Evolutionary conservation across 1,140 invertebrate genomes (phyloP), one percentile per base, ranked within the genome.

Genomic region (Matsumurasca onukii): DNA sequence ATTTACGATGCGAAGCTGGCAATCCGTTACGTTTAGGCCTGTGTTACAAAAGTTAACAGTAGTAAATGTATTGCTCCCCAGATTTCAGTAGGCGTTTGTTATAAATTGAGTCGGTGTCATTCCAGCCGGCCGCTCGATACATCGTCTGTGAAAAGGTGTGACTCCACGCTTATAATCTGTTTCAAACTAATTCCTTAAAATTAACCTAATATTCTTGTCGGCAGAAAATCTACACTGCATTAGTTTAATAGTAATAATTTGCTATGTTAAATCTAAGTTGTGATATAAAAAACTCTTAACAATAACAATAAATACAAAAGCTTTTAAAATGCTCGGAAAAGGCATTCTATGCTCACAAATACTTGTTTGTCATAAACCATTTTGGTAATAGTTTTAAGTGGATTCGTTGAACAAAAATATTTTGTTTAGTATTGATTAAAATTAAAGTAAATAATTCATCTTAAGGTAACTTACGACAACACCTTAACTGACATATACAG

Each of bases 1-100:
- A 39, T 39, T 39, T 39, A 39, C 34, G 5, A 5, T 39, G 3
- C 3, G 20, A 12, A 52, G 22, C 12, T n/a, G 22, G 13, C 20
- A 52, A 13, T 12, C 49, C 22, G 49, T n/a, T 15, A 13, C 22
- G 3, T 52, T 52, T 52, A 52, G 49, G 49, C 49, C 49, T 52
- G 49, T 24, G 12, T 52, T 52, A 52, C 22, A 52, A 52, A 52
- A 52, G 5, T 15, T 52, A 52, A 52, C 49, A 52, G 49, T 52
- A 52, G 49, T 22, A 52, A 52, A 52, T 22, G 22, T 52, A 52
- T 52, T 52, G 49, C 49, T 52, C 49, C 49, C 49, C 3, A 24
- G 49, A 20, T 52, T 52, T 24, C 49, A 52, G 34, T 52, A 52
- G 49, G 49, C 49, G 22, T 5, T 24, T 52, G 49, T 52, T 52